Percentiles rank a stretch among this genome's conserved stretches.
These are phyloP conservation scores for Gadopsis bispinosus DNA, from an alignment of 2,797 vertebrate genomes.

Conservation along the genomic window DNA sequence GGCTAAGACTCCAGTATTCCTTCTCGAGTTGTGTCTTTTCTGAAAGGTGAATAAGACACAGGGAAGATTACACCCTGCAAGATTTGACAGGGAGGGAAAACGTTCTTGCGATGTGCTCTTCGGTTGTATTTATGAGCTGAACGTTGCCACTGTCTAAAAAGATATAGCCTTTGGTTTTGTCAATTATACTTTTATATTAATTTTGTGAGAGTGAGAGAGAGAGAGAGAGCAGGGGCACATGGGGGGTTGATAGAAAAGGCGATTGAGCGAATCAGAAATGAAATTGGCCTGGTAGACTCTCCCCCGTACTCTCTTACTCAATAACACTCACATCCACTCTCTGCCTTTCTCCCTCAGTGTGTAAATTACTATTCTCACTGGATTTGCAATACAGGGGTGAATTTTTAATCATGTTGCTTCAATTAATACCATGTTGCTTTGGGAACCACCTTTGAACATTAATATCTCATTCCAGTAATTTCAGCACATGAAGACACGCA, in stretches of 20 bases:
- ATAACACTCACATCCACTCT: slow-evolving; percentile 31
- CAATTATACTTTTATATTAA: slow-evolving; percentile 18
- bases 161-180: slow-evolving; percentile 24
- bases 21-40: slow-evolving; percentile 33
- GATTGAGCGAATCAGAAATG: slow-evolving; percentile 30
- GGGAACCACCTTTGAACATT: slow-evolving; percentile 50
- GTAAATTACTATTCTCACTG: slow-evolving; percentile 43
- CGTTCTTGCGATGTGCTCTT: slow-evolving; percentile 5
- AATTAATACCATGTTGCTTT: slow-evolving; percentile 60
- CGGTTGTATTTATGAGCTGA: slow-evolving; percentile 4
- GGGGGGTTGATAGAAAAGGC: background rate
- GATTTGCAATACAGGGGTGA: slow-evolving; percentile 38
- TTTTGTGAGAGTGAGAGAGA: slow-evolving; percentile 6
- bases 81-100: background rate
- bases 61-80: slow-evolving; percentile 30
- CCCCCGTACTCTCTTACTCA: background rate
- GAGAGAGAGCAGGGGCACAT: background rate
- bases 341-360: slow-evolving; percentile 8
- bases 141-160: slow-evolving; percentile 15
- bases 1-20: slow-evolving; percentile 20
- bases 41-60: slow-evolving; percentile 43
- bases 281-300: background rate
- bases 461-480: slow-evolving; percentile 45
- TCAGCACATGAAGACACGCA: slow-evolving; percentile 1
- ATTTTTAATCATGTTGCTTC: slow-evolving; percentile 53